Evolutionary conservation across 2,797 vertebrate species (phyloP).

Genomic region (Ammospiza maritima): DNA sequence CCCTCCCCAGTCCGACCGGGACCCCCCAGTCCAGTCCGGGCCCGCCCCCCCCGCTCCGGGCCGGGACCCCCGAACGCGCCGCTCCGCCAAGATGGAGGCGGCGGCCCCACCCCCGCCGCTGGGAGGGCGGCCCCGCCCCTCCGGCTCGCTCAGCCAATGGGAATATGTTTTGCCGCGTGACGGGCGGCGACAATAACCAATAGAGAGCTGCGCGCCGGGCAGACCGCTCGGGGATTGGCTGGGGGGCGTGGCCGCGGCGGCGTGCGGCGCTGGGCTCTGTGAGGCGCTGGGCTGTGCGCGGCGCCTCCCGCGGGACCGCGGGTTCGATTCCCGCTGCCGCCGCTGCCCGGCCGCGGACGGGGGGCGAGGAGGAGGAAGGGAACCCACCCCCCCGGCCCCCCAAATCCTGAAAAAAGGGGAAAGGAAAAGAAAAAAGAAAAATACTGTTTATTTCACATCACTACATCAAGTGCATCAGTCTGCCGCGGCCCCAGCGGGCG

Average conservation of each 20-base stretch:
- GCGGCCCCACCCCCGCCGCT: neutral
- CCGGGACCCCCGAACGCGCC: neutral
- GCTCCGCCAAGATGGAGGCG: slow-evolving; percentile 43
- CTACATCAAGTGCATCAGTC: slow-evolving; percentile 51
- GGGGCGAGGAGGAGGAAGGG: too few species aligned
- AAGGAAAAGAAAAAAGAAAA: slow-evolving; percentile 47
- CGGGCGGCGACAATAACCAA: accelerated
- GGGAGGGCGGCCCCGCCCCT: neutral
- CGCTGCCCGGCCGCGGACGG: neutral
- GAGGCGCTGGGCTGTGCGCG: neutral
- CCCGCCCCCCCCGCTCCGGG: neutral
- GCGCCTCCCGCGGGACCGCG: accelerated
- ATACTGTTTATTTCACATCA: slow-evolving; percentile 63
- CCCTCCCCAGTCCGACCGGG: neutral
- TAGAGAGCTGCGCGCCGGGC: accelerated
- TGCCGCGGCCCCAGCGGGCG: neutral
- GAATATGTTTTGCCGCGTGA: accelerated
- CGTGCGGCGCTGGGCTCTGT: neutral
- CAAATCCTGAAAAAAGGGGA: neutral
- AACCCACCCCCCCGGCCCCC: too few species aligned
- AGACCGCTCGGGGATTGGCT: neutral
- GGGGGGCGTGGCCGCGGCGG: neutral
- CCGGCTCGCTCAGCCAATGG: neutral
- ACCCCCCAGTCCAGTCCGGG: neutral
- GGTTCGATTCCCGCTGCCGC: neutral